phyloP scores from a whole-genome alignment of 1,140 invertebrate genomes.

The Drosophila lowei region DNA sequence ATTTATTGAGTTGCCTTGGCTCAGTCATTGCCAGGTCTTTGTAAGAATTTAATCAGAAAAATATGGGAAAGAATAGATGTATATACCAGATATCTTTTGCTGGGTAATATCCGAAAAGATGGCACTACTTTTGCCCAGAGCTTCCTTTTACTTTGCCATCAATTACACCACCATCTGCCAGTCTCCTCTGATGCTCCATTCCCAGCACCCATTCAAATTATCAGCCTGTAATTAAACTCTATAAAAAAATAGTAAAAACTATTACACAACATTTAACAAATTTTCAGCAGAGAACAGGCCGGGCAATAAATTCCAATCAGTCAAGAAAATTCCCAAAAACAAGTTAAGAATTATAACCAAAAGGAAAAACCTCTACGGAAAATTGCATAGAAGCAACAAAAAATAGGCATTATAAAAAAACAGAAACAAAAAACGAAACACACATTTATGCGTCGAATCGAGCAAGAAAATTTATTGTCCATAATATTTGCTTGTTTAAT shows the following conservation, averaged over 20 bases:
- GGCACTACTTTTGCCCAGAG: too few relatives aligned
- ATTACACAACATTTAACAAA: slow-evolving; percentile 44
- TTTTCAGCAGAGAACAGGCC: slow-evolving; percentile 40
- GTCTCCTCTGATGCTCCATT: not conserved
- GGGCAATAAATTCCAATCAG: slow-evolving; percentile 57
- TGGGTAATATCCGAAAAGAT: too few relatives aligned
- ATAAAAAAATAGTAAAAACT: slow-evolving; percentile 6
- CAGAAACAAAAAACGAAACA: slow-evolving; percentile 13
- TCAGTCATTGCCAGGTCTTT: too few relatives aligned
- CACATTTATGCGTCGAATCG: slow-evolving; percentile 34
- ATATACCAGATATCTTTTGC: too few relatives aligned
- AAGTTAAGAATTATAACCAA: slow-evolving; percentile 57
- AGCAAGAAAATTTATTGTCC: slow-evolving; percentile 48
- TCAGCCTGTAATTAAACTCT: slow-evolving; percentile 34
- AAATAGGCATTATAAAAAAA: not conserved
- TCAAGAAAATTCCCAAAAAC: slow-evolving; percentile 42
- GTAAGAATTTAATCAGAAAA: too few relatives aligned
- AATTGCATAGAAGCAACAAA: not conserved
- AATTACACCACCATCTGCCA: not conserved
- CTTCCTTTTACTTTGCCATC: not conserved
- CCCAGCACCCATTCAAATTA: slow-evolving; percentile 22
- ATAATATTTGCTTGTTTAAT: slow-evolving; percentile 61
- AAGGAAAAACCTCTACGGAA: too few relatives aligned
- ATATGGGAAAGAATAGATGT: too few relatives aligned
- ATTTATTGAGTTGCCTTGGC: too few relatives aligned